These are phyloP conservation scores for Lordiphosa andalusiaca DNA, from an alignment of 2,888 invertebrate species.

Conservation along the genomic window DNA sequence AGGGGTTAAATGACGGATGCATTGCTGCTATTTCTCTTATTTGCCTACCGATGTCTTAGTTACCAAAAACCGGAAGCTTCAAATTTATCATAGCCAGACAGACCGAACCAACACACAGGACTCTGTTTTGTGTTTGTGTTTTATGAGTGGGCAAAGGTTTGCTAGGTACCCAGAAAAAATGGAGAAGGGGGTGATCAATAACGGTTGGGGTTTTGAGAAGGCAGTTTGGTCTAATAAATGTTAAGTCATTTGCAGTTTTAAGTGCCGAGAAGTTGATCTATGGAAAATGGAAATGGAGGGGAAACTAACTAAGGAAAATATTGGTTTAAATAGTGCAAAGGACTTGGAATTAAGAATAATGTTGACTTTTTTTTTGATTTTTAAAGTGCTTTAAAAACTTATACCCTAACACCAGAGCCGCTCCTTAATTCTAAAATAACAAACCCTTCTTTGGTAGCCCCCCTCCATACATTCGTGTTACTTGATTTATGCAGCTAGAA, in stretches of 20 bases:
- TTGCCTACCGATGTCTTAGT: slow-evolving; percentile 71
- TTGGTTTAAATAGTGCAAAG: slow-evolving; percentile 3
- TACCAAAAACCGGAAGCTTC: slow-evolving; percentile 55
- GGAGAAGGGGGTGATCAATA: slow-evolving; percentile 63
- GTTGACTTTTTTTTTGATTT: too few relatives aligned
- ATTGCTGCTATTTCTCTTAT: slow-evolving; percentile 67
- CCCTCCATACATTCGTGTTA: not conserved
- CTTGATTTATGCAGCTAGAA: slow-evolving; percentile 43
- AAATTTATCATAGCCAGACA: slow-evolving; percentile 55
- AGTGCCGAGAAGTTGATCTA: slow-evolving; percentile 28
- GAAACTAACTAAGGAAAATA: slow-evolving; percentile 7
- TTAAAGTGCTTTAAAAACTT: too few relatives aligned
- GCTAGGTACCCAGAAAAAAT: slow-evolving; percentile 19
- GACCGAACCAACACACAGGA: slow-evolving; percentile 6
- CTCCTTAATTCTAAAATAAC: too few relatives aligned
- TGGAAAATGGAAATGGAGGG: slow-evolving; percentile 22
- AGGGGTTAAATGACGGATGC: slow-evolving; percentile 75
- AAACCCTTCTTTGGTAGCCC: not conserved
- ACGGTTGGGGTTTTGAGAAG: slow-evolving; percentile 27
- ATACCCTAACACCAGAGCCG: too few relatives aligned
- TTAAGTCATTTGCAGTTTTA: slow-evolving; percentile 51
- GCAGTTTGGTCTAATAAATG: slow-evolving; percentile 49
- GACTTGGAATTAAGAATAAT: not conserved
- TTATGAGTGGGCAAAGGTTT: slow-evolving; percentile 55
- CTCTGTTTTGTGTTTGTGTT: slow-evolving; percentile 35